phyloP scores from a whole-genome alignment of 2,113 vertebrate genomes.

The Aldabrachelys gigantea region DNA sequence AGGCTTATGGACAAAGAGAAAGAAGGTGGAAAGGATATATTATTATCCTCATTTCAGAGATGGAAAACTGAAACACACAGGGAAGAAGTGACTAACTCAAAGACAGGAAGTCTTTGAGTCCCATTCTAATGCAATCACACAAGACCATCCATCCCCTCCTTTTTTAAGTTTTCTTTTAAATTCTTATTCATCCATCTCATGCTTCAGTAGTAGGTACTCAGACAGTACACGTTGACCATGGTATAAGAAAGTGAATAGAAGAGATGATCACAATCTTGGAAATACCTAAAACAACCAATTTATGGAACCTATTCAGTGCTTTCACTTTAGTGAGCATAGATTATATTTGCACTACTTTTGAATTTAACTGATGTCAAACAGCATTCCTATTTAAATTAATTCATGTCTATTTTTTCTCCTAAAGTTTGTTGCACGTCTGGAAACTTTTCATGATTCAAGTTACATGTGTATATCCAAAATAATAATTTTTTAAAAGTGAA shows the following conservation, averaged over 20 bases:
- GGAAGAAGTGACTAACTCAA: neutral
- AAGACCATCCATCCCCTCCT: constrained; percentile 45
- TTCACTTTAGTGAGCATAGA: constrained; percentile 21
- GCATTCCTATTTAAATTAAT: constrained; percentile 44
- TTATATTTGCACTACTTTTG: constrained; percentile 19
- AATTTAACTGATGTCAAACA: constrained; percentile 20
- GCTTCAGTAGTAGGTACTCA: constrained; percentile 50
- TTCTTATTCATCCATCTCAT: constrained; percentile 27
- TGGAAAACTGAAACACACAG: neutral
- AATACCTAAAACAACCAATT: constrained; percentile 61
- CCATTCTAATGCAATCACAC: neutral
- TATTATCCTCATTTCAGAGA: neutral
- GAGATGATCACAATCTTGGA: constrained; percentile 17
- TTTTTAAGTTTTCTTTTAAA: constrained; percentile 47
- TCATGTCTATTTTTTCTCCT: neutral
- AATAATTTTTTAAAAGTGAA: no score
- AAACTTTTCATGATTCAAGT: constrained; percentile 1
- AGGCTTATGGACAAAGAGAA: neutral
- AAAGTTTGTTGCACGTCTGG: neutral
- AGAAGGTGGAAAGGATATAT: neutral
- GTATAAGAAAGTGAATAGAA: constrained; percentile 36
- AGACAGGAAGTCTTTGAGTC: neutral
- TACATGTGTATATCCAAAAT: neutral
- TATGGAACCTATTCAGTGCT: constrained; percentile 37
- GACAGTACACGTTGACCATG: constrained; percentile 45